phyloP scores from a whole-genome alignment of 23 tunicate genomes.

The Ascidia mentula region DNA sequence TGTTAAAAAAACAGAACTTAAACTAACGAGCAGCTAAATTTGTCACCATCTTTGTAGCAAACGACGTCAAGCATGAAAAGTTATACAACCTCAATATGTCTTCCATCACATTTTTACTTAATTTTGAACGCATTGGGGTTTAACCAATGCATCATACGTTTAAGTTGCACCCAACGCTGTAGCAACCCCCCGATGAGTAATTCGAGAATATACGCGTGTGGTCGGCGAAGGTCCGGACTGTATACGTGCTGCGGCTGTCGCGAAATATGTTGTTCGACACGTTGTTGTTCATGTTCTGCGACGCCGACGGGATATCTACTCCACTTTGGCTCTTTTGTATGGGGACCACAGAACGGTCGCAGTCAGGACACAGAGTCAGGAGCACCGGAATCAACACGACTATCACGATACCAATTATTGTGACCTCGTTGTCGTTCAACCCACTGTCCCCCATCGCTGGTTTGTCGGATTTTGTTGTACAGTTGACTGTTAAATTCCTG shows the following conservation, averaged over 20 bases:
- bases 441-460: not conserved
- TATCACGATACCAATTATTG: slow-evolving; percentile 66
- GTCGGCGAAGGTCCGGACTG: not conserved
- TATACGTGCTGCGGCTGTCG: not conserved
- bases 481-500: not conserved
- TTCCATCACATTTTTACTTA: too few relatives aligned
- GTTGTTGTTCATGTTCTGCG: slow-evolving; percentile 8
- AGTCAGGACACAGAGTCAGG: slow-evolving; percentile 83
- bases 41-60: too few relatives aligned
- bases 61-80: too few relatives aligned
- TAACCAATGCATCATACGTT: not conserved
- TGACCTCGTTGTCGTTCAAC: slow-evolving; percentile 58
- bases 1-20: too few relatives aligned
- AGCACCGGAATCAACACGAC: slow-evolving; percentile 54
- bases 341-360: slow-evolving; percentile 43
- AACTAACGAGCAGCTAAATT: too few relatives aligned
- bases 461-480: not conserved
- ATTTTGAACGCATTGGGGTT: too few relatives aligned
- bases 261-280: not conserved
- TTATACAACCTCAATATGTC: too few relatives aligned
- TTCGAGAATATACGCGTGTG: not conserved
- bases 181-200: not conserved
- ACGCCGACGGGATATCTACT: not conserved
- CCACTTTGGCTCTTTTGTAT: not conserved
- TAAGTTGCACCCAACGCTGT: not conserved